Conservation (phyloP, 2,797 vertebrate genomes). For the Kryptopterus vitreolus region DNA sequence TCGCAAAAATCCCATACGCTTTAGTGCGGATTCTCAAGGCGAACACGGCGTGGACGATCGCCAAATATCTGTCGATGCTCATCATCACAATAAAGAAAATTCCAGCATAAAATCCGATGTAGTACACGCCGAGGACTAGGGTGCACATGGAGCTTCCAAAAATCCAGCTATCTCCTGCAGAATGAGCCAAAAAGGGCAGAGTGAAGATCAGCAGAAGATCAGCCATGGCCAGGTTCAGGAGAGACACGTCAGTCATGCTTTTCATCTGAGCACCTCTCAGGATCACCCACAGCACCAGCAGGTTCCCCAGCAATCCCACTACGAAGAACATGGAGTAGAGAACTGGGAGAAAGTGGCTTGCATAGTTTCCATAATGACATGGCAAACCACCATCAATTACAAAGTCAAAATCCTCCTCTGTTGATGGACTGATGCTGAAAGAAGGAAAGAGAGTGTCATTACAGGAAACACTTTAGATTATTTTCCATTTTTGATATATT, state of each 20-base stretch:
- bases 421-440: too few relatives aligned
- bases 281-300: conserved; percentile 82
- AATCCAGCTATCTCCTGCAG: conserved; percentile 76
- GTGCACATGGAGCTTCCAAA: conserved; percentile 85
- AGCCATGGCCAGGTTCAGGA: conserved; percentile 85
- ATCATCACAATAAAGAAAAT: conserved; percentile 89
- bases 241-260: conserved; percentile 89
- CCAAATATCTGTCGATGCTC: conserved; percentile 90
- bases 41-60: conserved; percentile 84
- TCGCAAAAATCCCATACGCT: conserved; percentile 74
- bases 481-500: too few relatives aligned
- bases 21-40: conserved; percentile 78
- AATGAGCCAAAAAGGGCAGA: conserved; percentile 87
- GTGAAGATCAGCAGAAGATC: conserved; percentile 83
- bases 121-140: conserved; percentile 77
- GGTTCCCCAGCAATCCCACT: conserved; percentile 80
- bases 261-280: conserved; percentile 75
- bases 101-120: conserved; percentile 83
- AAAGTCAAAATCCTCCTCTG: too few relatives aligned
- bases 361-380: neutral
- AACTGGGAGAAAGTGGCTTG: conserved; percentile 72
- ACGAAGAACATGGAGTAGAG: conserved; percentile 81
- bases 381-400: too few relatives aligned
- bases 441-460: too few relatives aligned
- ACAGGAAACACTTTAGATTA: too few relatives aligned